Conservation (phyloP, 2,888 invertebrate species). For the Teleogryllus oceanicus region DNA sequence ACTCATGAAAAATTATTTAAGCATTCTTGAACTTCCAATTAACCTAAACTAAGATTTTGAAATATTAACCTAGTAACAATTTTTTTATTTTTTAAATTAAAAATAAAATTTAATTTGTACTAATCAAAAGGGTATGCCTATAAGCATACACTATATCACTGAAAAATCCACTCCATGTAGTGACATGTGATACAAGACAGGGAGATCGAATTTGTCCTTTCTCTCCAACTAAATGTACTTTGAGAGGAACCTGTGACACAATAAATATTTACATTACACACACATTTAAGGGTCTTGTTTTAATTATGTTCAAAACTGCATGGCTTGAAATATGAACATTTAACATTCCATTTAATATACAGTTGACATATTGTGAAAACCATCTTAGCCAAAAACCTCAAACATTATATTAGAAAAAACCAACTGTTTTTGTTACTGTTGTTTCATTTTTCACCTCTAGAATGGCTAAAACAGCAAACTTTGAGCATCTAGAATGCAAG, state of each 20-base stretch:
- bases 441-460: no score
- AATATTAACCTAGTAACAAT: no score
- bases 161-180: slow-evolving; percentile 3
- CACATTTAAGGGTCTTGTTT: neutral
- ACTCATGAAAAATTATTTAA: no score
- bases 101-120: no score
- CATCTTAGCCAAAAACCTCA: no score
- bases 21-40: no score
- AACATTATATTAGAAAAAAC: no score
- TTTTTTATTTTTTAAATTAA: no score
- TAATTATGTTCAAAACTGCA: neutral
- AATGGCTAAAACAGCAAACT: no score
- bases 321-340: neutral
- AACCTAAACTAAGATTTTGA: no score
- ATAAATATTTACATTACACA: neutral
- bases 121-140: slow-evolving; percentile 26
- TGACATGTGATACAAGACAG: slow-evolving; percentile 25
- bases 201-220: slow-evolving; percentile 21
- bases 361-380: neutral
- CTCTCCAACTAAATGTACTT: slow-evolving; percentile 27
- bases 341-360: neutral
- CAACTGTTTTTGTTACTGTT: no score
- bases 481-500: no score
- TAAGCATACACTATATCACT: slow-evolving; percentile 29
- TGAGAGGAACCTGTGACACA: slow-evolving; percentile 32